These are phyloP conservation scores for Polydrusus tereticollis DNA, from an alignment of 2,888 invertebrate genomes.

Conservation along the genomic window DNA sequence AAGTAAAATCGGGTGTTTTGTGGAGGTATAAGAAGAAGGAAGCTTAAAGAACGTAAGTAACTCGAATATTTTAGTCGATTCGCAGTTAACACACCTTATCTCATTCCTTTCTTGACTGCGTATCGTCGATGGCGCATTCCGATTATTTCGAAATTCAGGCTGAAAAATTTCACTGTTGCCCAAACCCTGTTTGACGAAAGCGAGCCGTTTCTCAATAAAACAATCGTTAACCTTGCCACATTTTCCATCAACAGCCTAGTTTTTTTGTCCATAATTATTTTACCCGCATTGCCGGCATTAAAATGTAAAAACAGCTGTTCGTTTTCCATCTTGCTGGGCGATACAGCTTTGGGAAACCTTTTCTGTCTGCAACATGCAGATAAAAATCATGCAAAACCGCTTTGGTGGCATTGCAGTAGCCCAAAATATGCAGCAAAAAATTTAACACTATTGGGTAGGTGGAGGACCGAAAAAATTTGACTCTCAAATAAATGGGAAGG, in stretches of 20 bases:
- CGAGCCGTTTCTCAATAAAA: constrained; percentile 26
- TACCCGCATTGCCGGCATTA: constrained; percentile 43
- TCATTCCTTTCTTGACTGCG: constrained; percentile 38
- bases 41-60: constrained; percentile 49
- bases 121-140: constrained; percentile 45
- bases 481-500: not conserved
- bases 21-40: constrained; percentile 42
- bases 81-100: constrained; percentile 37
- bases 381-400: constrained; percentile 8
- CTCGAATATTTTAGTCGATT: constrained; percentile 12
- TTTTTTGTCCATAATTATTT: constrained; percentile 13
- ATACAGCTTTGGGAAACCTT: not conserved
- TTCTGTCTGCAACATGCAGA: not conserved
- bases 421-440: not conserved
- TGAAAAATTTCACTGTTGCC: constrained; percentile 34
- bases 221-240: constrained; percentile 24
- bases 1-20: constrained; percentile 41
- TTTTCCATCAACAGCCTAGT: constrained; percentile 12
- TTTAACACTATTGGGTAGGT: not conserved
- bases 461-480: not conserved
- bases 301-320: constrained; percentile 43
- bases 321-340: constrained; percentile 21
- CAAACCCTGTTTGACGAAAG: constrained; percentile 27
- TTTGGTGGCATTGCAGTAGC: not conserved
- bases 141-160: constrained; percentile 42